phyloP scores from a whole-genome alignment of 2,797 vertebrate species.

The Mormyrops boulengeri region DNA sequence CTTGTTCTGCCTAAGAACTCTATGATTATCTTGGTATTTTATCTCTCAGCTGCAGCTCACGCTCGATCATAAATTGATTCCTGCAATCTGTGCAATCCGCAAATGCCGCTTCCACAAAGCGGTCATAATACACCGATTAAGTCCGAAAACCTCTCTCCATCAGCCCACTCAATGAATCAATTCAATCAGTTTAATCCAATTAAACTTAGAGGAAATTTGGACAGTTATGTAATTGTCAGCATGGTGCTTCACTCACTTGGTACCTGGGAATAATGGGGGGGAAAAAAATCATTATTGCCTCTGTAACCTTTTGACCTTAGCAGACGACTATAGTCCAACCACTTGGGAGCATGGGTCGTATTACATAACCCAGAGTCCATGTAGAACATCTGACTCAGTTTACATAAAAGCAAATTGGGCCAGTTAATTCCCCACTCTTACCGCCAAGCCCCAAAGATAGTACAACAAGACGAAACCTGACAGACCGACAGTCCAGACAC shows the following conservation, averaged over 20 bases:
- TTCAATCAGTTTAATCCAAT: background rate
- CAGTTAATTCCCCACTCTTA: background rate
- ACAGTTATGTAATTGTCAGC: constrained; percentile 9
- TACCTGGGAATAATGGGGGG: background rate
- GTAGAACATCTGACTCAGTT: background rate
- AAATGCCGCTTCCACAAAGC: background rate
- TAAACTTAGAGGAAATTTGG: background rate
- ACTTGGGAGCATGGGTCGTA: background rate
- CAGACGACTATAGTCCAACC: background rate
- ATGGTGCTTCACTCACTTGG: background rate
- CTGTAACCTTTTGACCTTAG: background rate
- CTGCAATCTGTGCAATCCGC: background rate
- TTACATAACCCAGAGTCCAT: constrained; percentile 1
- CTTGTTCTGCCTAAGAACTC: background rate
- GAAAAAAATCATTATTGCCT: background rate
- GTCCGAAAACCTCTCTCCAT: background rate
- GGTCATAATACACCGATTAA: background rate
- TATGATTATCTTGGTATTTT: background rate
- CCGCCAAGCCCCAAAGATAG: background rate
- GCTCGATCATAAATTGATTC: constrained; percentile 1
- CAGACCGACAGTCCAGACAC: background rate
- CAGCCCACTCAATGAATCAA: background rate
- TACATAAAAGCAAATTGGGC: background rate
- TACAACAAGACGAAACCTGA: background rate
- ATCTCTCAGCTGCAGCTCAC: background rate